Evolutionary conservation across 2,888 invertebrate genomes (phyloP).

Genomic region (Volucella zonaria): DNA sequence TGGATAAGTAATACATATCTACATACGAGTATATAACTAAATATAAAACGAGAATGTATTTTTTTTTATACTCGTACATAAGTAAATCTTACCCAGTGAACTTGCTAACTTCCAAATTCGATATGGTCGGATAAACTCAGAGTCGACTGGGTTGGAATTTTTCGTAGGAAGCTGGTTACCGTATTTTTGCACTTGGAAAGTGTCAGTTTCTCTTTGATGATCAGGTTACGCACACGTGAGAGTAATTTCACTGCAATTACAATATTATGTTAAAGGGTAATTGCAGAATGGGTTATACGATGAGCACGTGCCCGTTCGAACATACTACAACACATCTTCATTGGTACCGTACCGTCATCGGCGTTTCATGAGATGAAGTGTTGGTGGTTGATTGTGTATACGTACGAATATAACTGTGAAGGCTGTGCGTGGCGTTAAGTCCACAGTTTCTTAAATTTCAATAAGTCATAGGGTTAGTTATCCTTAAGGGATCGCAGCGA

Average conservation of each 20-base stretch:
- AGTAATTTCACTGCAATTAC: slow-evolving; percentile 83
- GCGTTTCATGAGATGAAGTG: slow-evolving; percentile 19
- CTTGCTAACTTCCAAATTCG: slow-evolving; percentile 50
- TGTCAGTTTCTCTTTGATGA: slow-evolving; percentile 77
- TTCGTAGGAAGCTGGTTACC: slow-evolving; percentile 15
- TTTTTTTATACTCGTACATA: not conserved
- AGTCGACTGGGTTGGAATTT: slow-evolving; percentile 51
- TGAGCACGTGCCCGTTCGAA: slow-evolving; percentile 59
- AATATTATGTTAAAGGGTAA: slow-evolving; percentile 82
- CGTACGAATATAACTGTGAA: slow-evolving; percentile 26
- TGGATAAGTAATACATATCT: too few relatives aligned
- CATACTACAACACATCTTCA: slow-evolving; percentile 10
- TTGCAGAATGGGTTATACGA: slow-evolving; percentile 79
- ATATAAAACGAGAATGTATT: too few relatives aligned
- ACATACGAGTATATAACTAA: too few relatives aligned
- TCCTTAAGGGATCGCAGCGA: slow-evolving; percentile 55
- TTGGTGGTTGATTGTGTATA: slow-evolving; percentile 21
- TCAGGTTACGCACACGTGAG: slow-evolving; percentile 82
- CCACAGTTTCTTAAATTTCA: slow-evolving; percentile 50
- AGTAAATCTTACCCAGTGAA: slow-evolving; percentile 33
- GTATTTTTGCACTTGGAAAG: slow-evolving; percentile 56
- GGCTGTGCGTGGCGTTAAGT: slow-evolving; percentile 52
- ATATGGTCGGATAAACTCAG: slow-evolving; percentile 27
- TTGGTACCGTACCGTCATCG: slow-evolving; percentile 8
- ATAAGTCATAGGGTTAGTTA: slow-evolving; percentile 42